A percentile compares a stretch with the other conserved stretches of the same genome.
Evolutionary conservation across 2,113 vertebrate species (phyloP).

Genomic region (Collichthys lucidus): DNA sequence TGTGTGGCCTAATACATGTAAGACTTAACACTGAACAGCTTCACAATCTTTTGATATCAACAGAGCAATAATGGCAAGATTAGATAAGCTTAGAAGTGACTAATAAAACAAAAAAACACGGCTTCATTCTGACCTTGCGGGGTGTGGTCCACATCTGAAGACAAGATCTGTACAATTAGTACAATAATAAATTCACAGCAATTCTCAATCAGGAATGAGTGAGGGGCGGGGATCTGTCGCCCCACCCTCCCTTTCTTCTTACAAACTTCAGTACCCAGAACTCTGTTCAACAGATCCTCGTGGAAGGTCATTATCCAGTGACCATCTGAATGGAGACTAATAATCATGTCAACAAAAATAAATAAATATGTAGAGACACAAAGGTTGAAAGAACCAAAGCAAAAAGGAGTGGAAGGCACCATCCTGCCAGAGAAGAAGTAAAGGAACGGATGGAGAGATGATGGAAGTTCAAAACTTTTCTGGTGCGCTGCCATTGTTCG

Average conservation of each 20-base stretch:
- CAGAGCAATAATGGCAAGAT: slow-evolving; percentile 57
- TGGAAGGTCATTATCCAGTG: slow-evolving; percentile 81
- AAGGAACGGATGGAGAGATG: slow-evolving; percentile 51
- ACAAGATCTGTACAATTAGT: slow-evolving; percentile 52
- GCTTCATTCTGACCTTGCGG: slow-evolving; percentile 46
- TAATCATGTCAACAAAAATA: slow-evolving; percentile 80
- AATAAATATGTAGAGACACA: slow-evolving; percentile 84
- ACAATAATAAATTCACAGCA: slow-evolving; percentile 83
- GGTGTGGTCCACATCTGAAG: slow-evolving; percentile 51
- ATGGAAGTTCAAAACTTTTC: slow-evolving; percentile 24
- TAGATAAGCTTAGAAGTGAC: slow-evolving; percentile 35
- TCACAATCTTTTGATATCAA: slow-evolving; percentile 66
- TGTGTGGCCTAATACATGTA: slow-evolving; percentile 7
- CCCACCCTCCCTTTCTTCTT: slow-evolving; percentile 58
- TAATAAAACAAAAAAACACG: slow-evolving; percentile 4
- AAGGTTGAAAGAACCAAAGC: slow-evolving; percentile 45
- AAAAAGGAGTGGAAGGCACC: slow-evolving; percentile 34
- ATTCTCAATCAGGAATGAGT: slow-evolving; percentile 73
- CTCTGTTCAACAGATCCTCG: slow-evolving; percentile 86
- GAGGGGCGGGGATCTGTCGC: slow-evolving; percentile 14
- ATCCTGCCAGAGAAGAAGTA: slow-evolving; percentile 49
- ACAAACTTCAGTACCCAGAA: slow-evolving; percentile 75
- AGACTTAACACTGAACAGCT: slow-evolving; percentile 40
- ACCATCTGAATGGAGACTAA: slow-evolving; percentile 75
- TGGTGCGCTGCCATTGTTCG: background rate